Base-by-base conservation (phyloP, 2,888 invertebrate species). In the Pogonocherus hispidulus region DNA sequence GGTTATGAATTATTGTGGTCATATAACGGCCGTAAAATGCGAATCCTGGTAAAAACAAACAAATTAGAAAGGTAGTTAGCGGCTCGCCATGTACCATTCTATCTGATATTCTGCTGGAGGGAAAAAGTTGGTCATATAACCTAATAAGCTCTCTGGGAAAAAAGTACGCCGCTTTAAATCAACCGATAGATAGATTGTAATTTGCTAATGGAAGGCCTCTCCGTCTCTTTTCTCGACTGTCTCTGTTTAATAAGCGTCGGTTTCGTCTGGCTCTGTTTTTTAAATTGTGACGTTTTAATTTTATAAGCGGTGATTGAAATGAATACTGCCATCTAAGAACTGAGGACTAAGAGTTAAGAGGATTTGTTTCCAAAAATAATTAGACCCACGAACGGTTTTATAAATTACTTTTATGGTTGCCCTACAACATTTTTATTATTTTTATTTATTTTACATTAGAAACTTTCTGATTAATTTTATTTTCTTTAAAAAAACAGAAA, bases 101-200 rank as follows among this genome's bases (percentile, higher is more conserved):
- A 62, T 51, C 62, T 37, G 49, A 19, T 37, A 47, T 51, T 49
- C 37, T 65, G 67, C 55, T 68, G 46, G 63, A 63, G 57, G 63
- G 72, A 69, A 69, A 70, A 72, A 69, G 56, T 70, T 72, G 74
- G 74, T 68, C 71, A 72, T 74, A 72, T 77, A 77, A 77, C 69
- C 69, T 77, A 77, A 76, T 75, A 77, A 73, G 68, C 67, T 69
- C 55, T 46, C 63, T 51, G 62, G 52, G 57, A 70, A 32, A 77
- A 76, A 76, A 73, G 64, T 69, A 70, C 77, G 69, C 72, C 66
- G 78, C 77, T 77, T 76, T 81, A 81, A 80, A 82, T 82, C 81
- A 82, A 79, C 78, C 79, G 77, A 81, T 81, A 76, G 79, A 81
- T 80, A 76, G 80, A 81, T 82, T 80, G 80, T 81, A 83, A 83